A percentile compares a stretch with the other conserved stretches of the same genome.
phyloP scores from a whole-genome alignment of 2,113 vertebrate species.

The Onychorhynchus coronatus region DNA sequence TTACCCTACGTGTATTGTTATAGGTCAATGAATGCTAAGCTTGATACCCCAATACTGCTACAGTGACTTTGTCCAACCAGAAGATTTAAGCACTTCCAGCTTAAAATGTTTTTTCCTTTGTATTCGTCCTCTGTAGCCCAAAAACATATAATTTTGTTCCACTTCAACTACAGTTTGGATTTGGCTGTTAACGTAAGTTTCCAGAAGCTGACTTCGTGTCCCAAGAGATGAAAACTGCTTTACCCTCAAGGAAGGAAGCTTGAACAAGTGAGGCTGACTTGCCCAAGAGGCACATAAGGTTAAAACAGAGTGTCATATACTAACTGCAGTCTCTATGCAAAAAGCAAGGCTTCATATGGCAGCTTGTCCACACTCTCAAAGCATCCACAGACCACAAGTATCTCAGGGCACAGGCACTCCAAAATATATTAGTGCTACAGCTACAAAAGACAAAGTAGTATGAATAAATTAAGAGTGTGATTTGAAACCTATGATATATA shows the following conservation, averaged over 20 bases:
- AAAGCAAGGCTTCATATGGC: background rate
- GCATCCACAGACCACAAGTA: accelerated
- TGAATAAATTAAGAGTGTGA: background rate
- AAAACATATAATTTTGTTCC: background rate
- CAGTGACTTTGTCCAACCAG: background rate
- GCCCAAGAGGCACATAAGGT: background rate
- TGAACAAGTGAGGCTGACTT: background rate
- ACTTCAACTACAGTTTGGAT: background rate
- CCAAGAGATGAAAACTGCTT: background rate
- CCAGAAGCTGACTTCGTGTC: slow-evolving; percentile 2
- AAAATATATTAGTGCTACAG: background rate
- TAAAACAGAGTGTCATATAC: background rate
- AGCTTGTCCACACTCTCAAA: background rate
- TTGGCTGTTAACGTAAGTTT: background rate
- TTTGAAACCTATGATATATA: background rate
- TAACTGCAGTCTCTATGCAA: background rate
- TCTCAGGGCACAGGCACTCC: background rate
- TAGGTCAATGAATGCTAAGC: background rate
- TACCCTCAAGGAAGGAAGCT: background rate
- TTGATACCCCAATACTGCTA: background rate
- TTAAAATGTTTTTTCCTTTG: background rate
- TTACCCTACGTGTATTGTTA: background rate
- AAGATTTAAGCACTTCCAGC: background rate
- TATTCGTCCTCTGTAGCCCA: background rate
- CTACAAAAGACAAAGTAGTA: background rate